Percentiles rank a stretch among this genome's conserved stretches.
Conservation (phyloP, 2,888 invertebrate species). For the Lochmaea crataegi region DNA sequence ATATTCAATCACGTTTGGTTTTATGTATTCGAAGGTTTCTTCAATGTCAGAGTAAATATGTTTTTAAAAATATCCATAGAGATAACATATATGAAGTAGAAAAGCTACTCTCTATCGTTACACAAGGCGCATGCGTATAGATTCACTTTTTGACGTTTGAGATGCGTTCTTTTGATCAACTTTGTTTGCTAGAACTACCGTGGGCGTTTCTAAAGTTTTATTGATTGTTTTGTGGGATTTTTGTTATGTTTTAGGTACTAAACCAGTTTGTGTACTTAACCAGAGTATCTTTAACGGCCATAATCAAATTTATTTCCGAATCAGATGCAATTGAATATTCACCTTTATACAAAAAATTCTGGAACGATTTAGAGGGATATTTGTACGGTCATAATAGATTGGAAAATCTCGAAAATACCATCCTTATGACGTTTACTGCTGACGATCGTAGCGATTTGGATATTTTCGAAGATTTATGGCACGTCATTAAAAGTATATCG, state of each 20-base stretch:
- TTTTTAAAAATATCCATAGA: not conserved
- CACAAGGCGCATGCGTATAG: too few species aligned
- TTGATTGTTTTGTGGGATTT: too few species aligned
- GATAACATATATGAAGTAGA: too few species aligned
- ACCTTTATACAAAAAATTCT: conserved; percentile 29
- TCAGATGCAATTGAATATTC: not conserved
- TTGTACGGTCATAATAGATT: conserved; percentile 40
- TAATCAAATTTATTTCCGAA: conserved; percentile 39
- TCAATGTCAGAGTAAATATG: conserved; percentile 31
- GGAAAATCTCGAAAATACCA: conserved; percentile 48
- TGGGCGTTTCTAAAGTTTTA: too few species aligned
- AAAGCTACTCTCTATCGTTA: too few species aligned
- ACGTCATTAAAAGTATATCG: conserved; percentile 46
- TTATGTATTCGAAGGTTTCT: conserved; percentile 52
- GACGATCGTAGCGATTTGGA: conserved; percentile 22
- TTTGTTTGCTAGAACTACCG: too few species aligned
- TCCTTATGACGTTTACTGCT: conserved; percentile 47
- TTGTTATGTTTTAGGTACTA: not conserved
- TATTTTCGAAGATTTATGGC: conserved; percentile 47
- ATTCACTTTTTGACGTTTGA: too few species aligned
- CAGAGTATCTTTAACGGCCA: conserved; percentile 45
- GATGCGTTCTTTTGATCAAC: too few species aligned
- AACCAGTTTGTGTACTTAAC: not conserved
- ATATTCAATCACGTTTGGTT: conserved; percentile 51
- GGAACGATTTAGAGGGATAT: conserved; percentile 40